Percentiles rank a stretch among this genome's conserved stretches.
Evolutionary conservation across 2,888 invertebrate genomes (phyloP).

Genomic region (Cantharis flavilabris): DNA sequence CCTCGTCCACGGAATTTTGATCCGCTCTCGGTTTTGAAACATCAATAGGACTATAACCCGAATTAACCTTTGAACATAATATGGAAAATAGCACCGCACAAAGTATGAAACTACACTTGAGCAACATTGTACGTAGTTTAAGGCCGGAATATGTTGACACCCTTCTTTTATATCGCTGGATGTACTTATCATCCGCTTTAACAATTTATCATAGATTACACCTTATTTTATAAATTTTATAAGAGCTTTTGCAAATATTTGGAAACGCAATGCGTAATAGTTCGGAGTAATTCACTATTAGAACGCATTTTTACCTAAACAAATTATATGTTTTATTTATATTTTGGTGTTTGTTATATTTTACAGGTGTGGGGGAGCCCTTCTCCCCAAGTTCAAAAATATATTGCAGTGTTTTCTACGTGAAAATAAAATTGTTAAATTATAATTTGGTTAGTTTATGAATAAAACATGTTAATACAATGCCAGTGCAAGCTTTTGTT

Average conservation of each 20-base stretch:
- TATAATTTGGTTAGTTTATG: too few species aligned
- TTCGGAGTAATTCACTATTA: too few species aligned
- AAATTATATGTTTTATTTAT: too few species aligned
- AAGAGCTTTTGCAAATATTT: not conserved
- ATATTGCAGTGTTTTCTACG: too few species aligned
- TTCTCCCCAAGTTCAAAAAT: too few species aligned
- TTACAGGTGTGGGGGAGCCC: too few species aligned
- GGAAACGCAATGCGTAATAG: not conserved
- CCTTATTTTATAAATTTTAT: not conserved
- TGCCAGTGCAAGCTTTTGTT: too few species aligned
- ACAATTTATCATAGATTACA: not conserved
- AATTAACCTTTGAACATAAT: not conserved
- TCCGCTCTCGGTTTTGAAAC: not conserved
- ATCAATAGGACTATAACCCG: not conserved
- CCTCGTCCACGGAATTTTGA: slow-evolving; percentile 38
- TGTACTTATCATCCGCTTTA: not conserved
- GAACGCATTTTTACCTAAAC: too few species aligned
- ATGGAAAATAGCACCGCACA: not conserved
- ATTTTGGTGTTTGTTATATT: too few species aligned
- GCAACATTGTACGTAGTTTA: not conserved
- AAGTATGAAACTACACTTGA: not conserved
- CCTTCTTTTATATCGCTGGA: not conserved
- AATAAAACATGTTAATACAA: too few species aligned
- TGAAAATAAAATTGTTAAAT: too few species aligned
- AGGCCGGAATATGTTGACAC: not conserved